phyloP scores from a whole-genome alignment of 2,888 invertebrate genomes.

The Serrognathus titanus region DNA sequence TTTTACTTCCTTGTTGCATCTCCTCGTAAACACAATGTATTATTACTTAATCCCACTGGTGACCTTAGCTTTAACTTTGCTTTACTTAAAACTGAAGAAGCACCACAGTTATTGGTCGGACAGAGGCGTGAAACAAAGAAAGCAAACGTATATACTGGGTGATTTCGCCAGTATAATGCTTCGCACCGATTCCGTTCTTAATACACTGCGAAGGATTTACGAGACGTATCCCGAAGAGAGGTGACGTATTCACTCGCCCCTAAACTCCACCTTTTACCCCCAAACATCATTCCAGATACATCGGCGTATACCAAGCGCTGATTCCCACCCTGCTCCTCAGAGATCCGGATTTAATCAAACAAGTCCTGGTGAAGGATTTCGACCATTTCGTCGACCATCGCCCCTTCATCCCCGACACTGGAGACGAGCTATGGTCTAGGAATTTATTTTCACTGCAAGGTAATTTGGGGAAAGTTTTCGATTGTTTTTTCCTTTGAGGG shows the following conservation, averaged over 20 bases:
- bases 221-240: slow-evolving; percentile 15
- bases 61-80: too few relatives aligned
- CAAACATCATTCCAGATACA: slow-evolving; percentile 25
- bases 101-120: slow-evolving; percentile 18
- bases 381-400: slow-evolving; percentile 43
- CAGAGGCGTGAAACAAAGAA: slow-evolving; percentile 12
- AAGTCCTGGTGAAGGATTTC: slow-evolving; percentile 43
- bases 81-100: slow-evolving; percentile 8
- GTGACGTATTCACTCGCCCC: not conserved
- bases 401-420: slow-evolving; percentile 28
- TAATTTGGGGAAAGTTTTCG: too few relatives aligned
- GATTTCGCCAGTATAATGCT: slow-evolving; percentile 12
- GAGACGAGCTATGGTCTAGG: slow-evolving; percentile 25
- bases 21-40: too few relatives aligned
- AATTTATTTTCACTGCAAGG: slow-evolving; percentile 21
- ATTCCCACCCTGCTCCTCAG: slow-evolving; percentile 27
- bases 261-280: too few relatives aligned
- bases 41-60: too few relatives aligned
- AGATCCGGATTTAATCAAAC: slow-evolving; percentile 40
- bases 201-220: slow-evolving; percentile 7
- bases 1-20: too few relatives aligned
- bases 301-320: slow-evolving; percentile 28
- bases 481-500: too few relatives aligned
- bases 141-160: slow-evolving; percentile 19
- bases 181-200: slow-evolving; percentile 4